Evolutionary conservation across 2,797 vertebrate species (phyloP).

Genomic region (Tympanoctomys barrerae): DNA sequence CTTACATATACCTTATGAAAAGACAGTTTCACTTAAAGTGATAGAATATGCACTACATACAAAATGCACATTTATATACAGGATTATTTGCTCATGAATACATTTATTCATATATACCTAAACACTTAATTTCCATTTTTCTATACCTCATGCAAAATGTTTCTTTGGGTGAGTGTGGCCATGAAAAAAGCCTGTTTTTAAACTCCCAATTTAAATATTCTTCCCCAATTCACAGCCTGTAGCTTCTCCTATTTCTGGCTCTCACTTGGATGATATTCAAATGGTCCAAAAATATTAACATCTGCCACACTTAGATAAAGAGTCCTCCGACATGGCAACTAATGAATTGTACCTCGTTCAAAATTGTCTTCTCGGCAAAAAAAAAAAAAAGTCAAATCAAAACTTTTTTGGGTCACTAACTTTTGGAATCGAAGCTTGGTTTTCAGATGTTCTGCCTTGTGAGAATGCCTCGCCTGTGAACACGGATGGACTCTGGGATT

Average conservation of each 20-base stretch:
- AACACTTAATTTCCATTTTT: neutral
- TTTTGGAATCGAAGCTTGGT: neutral
- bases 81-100: neutral
- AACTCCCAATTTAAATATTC: neutral
- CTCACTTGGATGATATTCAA: conserved; percentile 66
- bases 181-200: neutral
- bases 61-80: neutral
- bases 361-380: conserved; percentile 65
- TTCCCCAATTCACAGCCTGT: conserved; percentile 22
- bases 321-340: conserved; percentile 63
- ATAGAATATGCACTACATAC: neutral
- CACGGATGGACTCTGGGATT: neutral
- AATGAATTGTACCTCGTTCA: conserved; percentile 63
- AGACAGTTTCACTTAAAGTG: neutral
- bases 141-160: neutral
- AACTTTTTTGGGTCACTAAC: conserved; percentile 16
- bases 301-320: conserved; percentile 72
- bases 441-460: neutral
- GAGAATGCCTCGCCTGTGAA: neutral
- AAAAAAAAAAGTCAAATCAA: conserved; percentile 30
- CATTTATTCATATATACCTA: neutral
- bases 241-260: conserved; percentile 58
- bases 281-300: conserved; percentile 63
- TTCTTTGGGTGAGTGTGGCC: neutral
- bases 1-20: neutral